Evolutionary conservation across 2,797 vertebrate genomes (phyloP).

Genomic region (Spea hammondii): DNA sequence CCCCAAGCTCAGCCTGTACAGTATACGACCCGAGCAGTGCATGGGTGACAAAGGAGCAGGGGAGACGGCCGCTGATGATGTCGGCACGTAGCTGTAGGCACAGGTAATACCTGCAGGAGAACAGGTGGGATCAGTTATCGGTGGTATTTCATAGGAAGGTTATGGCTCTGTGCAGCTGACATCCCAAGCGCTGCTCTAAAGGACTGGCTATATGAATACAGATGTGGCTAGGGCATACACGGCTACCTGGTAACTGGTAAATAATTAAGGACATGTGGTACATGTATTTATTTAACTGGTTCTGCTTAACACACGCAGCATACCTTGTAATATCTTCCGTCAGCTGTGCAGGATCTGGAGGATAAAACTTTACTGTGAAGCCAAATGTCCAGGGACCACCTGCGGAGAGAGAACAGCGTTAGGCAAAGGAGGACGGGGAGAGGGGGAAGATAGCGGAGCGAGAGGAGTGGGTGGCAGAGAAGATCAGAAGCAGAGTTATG

Average conservation of each 20-base stretch:
- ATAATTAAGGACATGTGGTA: too few species aligned
- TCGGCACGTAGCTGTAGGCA: slow-evolving; percentile 95
- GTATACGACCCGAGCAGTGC: slow-evolving; percentile 94
- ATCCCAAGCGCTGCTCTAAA: too few species aligned
- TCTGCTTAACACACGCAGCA: slow-evolving; percentile 40
- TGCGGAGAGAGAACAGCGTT: slow-evolving; percentile 57
- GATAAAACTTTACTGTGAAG: slow-evolving; percentile 96
- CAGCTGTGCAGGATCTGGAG: slow-evolving; percentile 93
- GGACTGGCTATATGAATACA: too few species aligned
- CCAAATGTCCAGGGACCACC: slow-evolving; percentile 90
- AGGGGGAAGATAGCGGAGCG: not conserved
- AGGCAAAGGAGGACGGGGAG: not conserved
- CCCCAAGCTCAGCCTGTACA: slow-evolving; percentile 90
- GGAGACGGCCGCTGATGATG: slow-evolving; percentile 90
- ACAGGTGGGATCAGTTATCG: not conserved
- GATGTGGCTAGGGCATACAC: too few species aligned
- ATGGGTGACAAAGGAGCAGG: slow-evolving; percentile 95
- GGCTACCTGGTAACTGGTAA: too few species aligned
- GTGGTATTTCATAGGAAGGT: too few species aligned
- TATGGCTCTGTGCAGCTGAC: too few species aligned
- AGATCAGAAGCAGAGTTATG: not conserved
- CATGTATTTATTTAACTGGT: not conserved
- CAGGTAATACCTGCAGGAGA: slow-evolving; percentile 85
- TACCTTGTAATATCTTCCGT: slow-evolving; percentile 97
- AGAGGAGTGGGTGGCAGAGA: not conserved